Evolutionary conservation across 2,797 vertebrate genomes (phyloP).

Genomic region (Synaphobranchus kaupii): DNA sequence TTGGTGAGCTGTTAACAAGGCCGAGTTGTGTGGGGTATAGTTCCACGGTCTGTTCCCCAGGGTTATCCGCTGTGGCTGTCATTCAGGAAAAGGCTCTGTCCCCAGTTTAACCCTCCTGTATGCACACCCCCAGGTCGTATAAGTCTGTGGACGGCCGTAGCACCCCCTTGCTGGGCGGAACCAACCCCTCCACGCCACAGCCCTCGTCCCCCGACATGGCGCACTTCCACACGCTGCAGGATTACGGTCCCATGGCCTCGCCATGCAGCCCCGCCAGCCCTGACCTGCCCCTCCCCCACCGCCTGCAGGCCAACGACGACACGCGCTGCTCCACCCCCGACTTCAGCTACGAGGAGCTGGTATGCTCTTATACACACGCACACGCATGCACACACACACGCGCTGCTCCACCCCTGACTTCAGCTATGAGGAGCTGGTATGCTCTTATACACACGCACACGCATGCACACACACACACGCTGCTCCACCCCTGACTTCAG

Average conservation of each 20-base stretch:
- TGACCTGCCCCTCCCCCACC: conserved; percentile 70
- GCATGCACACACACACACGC: too few species aligned
- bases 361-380: conserved; percentile 34
- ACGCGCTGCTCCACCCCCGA: conserved; percentile 62
- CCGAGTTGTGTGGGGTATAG: too few species aligned
- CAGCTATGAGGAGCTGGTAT: too few species aligned
- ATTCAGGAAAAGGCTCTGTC: too few species aligned
- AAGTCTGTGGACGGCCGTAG: conserved; percentile 81
- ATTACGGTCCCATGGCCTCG: conserved; percentile 73
- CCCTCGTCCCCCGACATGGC: conserved; percentile 80
- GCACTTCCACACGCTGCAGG: conserved; percentile 71
- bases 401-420: too few species aligned
- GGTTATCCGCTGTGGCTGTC: too few species aligned
- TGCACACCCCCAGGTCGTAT: conserved; percentile 71
- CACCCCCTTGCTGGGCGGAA: conserved; percentile 75
- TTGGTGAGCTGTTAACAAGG: too few species aligned
- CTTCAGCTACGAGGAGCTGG: conserved; percentile 77
- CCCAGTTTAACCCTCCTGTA: too few species aligned
- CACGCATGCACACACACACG: too few species aligned
- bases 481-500: conserved; percentile 77
- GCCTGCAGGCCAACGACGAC: conserved; percentile 78
- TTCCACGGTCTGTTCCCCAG: too few species aligned
- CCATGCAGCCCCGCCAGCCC: conserved; percentile 84
- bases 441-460: too few species aligned
- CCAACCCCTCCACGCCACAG: conserved; percentile 79